phyloP scores from a whole-genome alignment of 1,140 invertebrate genomes.

The Drosophila mojavensis region DNA sequence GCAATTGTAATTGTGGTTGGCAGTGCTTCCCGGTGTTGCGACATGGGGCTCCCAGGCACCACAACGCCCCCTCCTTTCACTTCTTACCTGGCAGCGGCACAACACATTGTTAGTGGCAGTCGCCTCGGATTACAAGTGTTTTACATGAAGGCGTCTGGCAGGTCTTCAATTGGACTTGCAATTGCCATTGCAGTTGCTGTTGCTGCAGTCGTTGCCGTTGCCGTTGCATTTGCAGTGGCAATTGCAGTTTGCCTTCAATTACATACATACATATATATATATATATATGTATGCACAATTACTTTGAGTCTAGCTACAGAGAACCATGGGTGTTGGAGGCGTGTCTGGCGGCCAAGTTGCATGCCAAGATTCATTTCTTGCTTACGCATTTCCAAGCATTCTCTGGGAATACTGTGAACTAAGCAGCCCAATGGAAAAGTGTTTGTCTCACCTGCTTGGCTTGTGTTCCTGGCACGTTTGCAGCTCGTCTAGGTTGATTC shows the following conservation, averaged over 20 bases:
- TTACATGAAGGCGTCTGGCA: conserved; percentile 46
- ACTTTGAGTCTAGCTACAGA: conserved; percentile 13
- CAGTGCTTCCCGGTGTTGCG: conserved; percentile 19
- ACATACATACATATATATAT: conserved; percentile 1
- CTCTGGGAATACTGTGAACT: conserved; percentile 56
- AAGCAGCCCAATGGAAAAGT: not conserved
- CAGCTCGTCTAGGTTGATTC: conserved; percentile 31
- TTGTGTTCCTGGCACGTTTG: conserved; percentile 58
- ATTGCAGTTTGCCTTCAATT: conserved; percentile 19
- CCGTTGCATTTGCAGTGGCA: not conserved
- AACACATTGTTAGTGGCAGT: conserved; percentile 61
- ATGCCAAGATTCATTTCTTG: conserved; percentile 51
- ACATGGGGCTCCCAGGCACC: conserved; percentile 30
- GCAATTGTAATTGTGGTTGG: conserved; percentile 31
- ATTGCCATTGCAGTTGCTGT: conserved; percentile 24
- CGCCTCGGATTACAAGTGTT: conserved; percentile 73
- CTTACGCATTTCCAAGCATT: conserved; percentile 73
- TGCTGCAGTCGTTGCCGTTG: too few relatives aligned
- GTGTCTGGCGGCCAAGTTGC: conserved; percentile 29
- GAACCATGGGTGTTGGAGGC: conserved; percentile 16
- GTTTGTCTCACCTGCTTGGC: conserved; percentile 58
- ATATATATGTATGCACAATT: conserved; percentile 23
- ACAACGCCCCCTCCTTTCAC: conserved; percentile 4
- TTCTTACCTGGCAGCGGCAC: conserved; percentile 35
- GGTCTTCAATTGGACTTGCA: conserved; percentile 56